Conservation (phyloP, 1,140 invertebrate genomes). For the Pseudomyrmex dendroicus region DNA sequence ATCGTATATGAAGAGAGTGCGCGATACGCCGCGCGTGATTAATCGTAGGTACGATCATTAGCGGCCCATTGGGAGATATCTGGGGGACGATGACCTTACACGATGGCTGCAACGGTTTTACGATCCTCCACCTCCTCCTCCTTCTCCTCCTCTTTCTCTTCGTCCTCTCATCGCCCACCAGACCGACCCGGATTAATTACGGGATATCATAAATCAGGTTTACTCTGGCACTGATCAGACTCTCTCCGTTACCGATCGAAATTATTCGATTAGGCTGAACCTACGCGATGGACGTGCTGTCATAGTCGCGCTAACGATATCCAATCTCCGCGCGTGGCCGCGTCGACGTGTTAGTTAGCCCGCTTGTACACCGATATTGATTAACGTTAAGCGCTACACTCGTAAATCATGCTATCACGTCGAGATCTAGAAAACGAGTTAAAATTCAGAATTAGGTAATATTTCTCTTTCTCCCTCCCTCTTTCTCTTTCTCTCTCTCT, state of each 20-base stretch:
- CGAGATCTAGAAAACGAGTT: conserved; percentile 15
- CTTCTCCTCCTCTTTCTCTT: conserved; percentile 20
- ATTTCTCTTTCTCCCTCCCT: too few relatives aligned
- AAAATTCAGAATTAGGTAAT: conserved; percentile 11
- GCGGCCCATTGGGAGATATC: conserved; percentile 74
- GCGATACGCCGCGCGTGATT: conserved; percentile 69
- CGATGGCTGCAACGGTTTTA: conserved; percentile 57
- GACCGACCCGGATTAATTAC: conserved; percentile 75
- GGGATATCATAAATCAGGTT: conserved; percentile 75
- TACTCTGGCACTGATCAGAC: conserved; percentile 36
- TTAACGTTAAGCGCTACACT: conserved; percentile 32
- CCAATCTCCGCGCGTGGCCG: conserved; percentile 36
- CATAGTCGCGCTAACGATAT: conserved; percentile 51
- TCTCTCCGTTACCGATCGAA: conserved; percentile 49
- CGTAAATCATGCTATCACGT: conserved; percentile 33
- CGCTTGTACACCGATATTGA: conserved; percentile 23
- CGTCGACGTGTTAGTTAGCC: neutral
- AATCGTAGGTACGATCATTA: conserved; percentile 78
- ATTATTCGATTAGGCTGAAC: conserved; percentile 56
- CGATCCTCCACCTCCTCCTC: conserved; percentile 25
- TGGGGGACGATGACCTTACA: conserved; percentile 71
- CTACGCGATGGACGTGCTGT: conserved; percentile 14
- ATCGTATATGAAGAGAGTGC: neutral
- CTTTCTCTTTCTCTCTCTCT: too few relatives aligned
- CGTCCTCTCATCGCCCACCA: conserved; percentile 18